These are phyloP conservation scores for Julus scandinavius DNA, from an alignment of 2,888 invertebrate species.

Conservation along the genomic window DNA sequence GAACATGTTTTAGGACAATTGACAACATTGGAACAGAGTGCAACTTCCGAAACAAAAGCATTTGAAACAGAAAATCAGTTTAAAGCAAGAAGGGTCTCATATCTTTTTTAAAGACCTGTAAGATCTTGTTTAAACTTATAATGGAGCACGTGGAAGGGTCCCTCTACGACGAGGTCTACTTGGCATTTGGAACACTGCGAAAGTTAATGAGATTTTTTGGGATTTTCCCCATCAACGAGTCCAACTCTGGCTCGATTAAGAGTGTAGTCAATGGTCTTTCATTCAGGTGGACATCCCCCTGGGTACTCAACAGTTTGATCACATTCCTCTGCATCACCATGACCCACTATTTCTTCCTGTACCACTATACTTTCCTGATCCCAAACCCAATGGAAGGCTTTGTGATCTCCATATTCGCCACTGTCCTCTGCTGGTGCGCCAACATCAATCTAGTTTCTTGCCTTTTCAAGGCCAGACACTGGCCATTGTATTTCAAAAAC, in stretches of 20 bases:
- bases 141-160: neutral
- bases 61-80: neutral
- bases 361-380: neutral
- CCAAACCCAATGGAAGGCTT: neutral
- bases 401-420: neutral
- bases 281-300: neutral
- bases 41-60: too few relatives aligned
- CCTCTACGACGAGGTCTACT: neutral
- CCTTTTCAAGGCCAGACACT: constrained; percentile 4
- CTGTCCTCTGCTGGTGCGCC: neutral
- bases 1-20: neutral
- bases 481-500: constrained; percentile 12
- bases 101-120: neutral
- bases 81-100: neutral
- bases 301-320: neutral
- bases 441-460: neutral
- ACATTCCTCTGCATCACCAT: neutral
- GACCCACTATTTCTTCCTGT: neutral
- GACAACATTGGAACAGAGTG: too few relatives aligned
- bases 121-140: neutral
- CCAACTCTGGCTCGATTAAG: neutral
- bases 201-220: neutral
- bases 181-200: neutral
- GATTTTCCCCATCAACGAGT: neutral
- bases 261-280: neutral